Evolutionary conservation across 1,140 invertebrate genomes (phyloP).

Genomic region (Marisa cornuarietis): DNA sequence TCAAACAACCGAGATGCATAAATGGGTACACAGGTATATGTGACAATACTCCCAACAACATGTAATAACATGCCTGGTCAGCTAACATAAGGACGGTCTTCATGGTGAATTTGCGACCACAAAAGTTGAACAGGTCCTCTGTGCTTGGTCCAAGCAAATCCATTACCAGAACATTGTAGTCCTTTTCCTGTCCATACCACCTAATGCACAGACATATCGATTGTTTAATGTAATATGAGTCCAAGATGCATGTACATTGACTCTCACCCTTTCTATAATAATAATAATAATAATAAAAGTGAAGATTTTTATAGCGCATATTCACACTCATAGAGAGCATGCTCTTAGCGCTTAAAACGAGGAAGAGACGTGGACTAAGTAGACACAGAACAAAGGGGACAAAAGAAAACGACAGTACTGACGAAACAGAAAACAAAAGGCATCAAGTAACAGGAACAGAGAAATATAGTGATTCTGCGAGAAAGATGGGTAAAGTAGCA

Average conservation of each 20-base stretch:
- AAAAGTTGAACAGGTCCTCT: slow-evolving; percentile 98
- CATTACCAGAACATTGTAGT: slow-evolving; percentile 97
- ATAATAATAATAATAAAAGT: no score
- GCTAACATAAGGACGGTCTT: slow-evolving; percentile 98
- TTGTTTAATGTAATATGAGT: no score
- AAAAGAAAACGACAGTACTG: no score
- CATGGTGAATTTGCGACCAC: slow-evolving; percentile 93
- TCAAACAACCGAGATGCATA: not conserved
- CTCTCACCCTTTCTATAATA: not conserved
- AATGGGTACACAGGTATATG: not conserved
- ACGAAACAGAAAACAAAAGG: no score
- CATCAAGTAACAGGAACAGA: no score
- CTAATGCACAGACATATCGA: slow-evolving; percentile 62
- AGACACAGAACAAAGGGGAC: no score
- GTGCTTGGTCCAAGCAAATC: slow-evolving; percentile 93
- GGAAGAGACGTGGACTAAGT: no score
- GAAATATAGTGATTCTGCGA: no score
- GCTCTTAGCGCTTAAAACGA: no score
- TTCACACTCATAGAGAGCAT: no score
- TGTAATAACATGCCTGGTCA: slow-evolving; percentile 74
- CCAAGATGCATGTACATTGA: not conserved
- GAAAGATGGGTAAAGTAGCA: no score
- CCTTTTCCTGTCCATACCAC: slow-evolving; percentile 90
- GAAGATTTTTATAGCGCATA: no score
- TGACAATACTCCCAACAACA: slow-evolving; percentile 21